These are phyloP conservation scores for Regulus satrapa DNA, from an alignment of 2,113 vertebrate species.

Conservation along the genomic window DNA sequence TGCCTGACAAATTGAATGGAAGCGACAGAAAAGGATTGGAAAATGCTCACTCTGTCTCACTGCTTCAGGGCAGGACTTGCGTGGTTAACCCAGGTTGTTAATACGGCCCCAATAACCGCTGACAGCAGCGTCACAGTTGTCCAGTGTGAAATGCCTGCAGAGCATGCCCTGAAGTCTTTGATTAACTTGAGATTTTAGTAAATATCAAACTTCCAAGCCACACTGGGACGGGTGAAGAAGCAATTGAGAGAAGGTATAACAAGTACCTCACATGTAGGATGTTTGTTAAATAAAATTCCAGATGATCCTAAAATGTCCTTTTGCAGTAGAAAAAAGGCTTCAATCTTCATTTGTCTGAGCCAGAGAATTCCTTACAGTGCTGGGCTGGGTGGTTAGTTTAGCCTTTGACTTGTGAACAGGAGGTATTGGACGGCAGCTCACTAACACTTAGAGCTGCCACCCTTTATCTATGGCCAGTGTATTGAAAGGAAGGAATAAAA, in stretches of 20 bases:
- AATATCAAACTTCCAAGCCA: neutral
- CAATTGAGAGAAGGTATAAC: neutral
- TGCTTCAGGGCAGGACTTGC: neutral
- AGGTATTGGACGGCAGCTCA: neutral
- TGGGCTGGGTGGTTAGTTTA: neutral
- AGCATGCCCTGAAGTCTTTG: neutral
- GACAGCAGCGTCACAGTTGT: neutral
- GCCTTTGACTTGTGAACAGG: neutral
- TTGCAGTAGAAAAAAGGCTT: neutral
- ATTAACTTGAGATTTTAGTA: neutral
- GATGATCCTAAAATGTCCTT: neutral
- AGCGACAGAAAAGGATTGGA: neutral
- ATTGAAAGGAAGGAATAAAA: neutral
- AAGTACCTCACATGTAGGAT: fast-evolving
- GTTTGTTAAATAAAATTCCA: neutral
- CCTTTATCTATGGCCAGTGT: neutral
- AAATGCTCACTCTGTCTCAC: fast-evolving
- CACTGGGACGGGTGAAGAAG: neutral
- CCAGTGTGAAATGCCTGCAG: neutral
- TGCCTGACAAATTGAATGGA: neutral
- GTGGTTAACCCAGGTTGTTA: neutral
- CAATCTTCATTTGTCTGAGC: neutral
- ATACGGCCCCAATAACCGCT: neutral
- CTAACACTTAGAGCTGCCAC: neutral
- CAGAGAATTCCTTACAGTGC: neutral